These are phyloP conservation scores for Steinernema khuongi DNA, from an alignment of 1,140 invertebrate genomes.

Conservation along the genomic window DNA sequence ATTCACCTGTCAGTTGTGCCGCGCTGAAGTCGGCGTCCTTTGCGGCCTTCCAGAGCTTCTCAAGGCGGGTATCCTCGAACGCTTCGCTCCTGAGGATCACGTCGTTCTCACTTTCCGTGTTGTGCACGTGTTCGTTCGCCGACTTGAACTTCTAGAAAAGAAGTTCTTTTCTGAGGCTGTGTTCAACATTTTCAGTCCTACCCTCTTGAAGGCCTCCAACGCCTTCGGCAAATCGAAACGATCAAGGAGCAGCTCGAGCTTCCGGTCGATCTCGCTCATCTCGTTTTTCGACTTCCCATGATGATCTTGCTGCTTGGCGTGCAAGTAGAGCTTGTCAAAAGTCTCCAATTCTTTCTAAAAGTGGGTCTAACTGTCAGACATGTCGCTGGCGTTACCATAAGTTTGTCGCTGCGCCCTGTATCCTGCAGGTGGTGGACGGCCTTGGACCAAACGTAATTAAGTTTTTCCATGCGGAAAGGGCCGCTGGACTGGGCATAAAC, in stretches of 20 bases:
- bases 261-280: not conserved
- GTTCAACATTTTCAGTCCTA: too few species aligned
- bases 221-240: not conserved
- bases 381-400: not conserved
- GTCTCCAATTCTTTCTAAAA: not conserved
- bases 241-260: not conserved
- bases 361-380: too few species aligned
- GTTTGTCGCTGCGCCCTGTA: not conserved
- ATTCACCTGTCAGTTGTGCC: not conserved
- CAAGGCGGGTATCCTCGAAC: not conserved
- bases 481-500: not conserved
- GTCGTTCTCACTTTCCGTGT: conserved; percentile 5
- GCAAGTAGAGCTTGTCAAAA: not conserved
- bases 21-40: not conserved
- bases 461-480: not conserved
- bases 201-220: not conserved
- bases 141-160: not conserved
- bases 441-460: conserved; percentile 6
- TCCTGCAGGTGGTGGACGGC: not conserved
- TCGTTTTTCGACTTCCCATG: not conserved
- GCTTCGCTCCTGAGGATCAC: not conserved
- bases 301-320: not conserved
- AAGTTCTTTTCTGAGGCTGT: too few species aligned
- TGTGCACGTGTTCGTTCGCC: not conserved
- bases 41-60: not conserved